Base-by-base conservation (phyloP, 2,113 vertebrate genomes). In the Actenoides lindsayi region DNA sequence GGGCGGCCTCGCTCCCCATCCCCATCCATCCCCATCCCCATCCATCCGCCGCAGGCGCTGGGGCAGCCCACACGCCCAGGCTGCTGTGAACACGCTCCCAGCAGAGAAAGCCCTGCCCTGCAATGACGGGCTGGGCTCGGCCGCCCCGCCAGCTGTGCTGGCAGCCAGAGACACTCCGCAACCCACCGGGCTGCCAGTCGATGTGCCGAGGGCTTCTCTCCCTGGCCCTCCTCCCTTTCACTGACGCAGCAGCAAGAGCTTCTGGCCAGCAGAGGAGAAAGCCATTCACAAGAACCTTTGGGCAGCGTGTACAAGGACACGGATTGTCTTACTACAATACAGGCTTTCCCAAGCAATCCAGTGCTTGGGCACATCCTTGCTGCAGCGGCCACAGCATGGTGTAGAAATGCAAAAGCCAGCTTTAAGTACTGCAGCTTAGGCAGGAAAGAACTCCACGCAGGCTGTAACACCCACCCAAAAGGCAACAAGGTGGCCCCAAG, bases 241-340 rank as follows among this genome's bases (percentile, higher is more conserved):
- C 41, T 1, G 0, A 17, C 0, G 0, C 1, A 41, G 68, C 39
- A 64, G 19, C 6, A 0, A 2, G 56, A 85, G 33, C 25, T 80
- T 31, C 48, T 46, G 48, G 63, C 44, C 3, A 0, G 1, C 1
- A 80, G 13, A 67, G 11, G 11, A 71, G 30, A 74, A 90, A 90
- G 37, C 27, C 4, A 1, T 10, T 51, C 50, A 13, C 0, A 4
- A 33, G 13, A 8, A 3, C 2, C 5, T 44, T 17, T 35, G 10
- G 33, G 53, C 0, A 0, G 35, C 1, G 0, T 10, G 79, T 35
- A 42, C 18, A 42, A 63, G 15, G 51, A 31, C 25, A 46, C 4
- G 0, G 1, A 31, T 27, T n/a, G 35, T 53, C 17, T 69, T 68
- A 48, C 0, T 51, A 37, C 54, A 82, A 53, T 10, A 63, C 60